Evolutionary conservation across 2,113 vertebrate genomes (phyloP).

Genomic region (Capricornis sumatraensis): DNA sequence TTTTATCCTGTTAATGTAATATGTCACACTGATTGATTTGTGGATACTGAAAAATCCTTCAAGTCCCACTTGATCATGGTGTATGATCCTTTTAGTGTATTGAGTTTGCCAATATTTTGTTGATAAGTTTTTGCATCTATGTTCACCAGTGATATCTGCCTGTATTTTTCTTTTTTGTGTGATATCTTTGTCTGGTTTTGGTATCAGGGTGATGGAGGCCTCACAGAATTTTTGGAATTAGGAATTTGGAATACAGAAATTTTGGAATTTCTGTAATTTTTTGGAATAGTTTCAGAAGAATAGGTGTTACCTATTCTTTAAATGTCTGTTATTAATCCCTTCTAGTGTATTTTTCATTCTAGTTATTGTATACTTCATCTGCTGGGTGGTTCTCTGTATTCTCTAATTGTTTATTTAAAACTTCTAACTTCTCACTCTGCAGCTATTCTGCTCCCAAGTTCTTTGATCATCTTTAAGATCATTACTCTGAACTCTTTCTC

Average conservation of each 20-base stretch:
- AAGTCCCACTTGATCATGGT: neutral
- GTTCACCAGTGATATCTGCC: neutral
- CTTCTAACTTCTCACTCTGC: neutral
- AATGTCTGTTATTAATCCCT: neutral
- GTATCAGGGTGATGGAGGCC: neutral
- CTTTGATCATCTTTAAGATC: neutral
- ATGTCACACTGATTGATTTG: neutral
- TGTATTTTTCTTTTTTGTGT: neutral
- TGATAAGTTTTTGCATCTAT: neutral
- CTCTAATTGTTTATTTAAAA: neutral
- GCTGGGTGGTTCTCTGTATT: neutral
- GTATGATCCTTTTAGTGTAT: neutral
- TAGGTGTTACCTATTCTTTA: neutral
- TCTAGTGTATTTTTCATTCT: neutral
- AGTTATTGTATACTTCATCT: neutral
- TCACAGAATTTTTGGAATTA: too few species aligned
- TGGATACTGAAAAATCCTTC: neutral
- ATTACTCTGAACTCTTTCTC: neutral
- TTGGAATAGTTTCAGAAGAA: neutral
- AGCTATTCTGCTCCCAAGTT: neutral
- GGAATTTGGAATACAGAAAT: too few species aligned
- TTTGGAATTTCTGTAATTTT: neutral
- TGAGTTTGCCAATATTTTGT: neutral
- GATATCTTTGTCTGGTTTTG: neutral
- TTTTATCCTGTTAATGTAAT: neutral